Base-by-base conservation (phyloP, 2,797 vertebrate genomes). In the Poecilia picta region DNA sequence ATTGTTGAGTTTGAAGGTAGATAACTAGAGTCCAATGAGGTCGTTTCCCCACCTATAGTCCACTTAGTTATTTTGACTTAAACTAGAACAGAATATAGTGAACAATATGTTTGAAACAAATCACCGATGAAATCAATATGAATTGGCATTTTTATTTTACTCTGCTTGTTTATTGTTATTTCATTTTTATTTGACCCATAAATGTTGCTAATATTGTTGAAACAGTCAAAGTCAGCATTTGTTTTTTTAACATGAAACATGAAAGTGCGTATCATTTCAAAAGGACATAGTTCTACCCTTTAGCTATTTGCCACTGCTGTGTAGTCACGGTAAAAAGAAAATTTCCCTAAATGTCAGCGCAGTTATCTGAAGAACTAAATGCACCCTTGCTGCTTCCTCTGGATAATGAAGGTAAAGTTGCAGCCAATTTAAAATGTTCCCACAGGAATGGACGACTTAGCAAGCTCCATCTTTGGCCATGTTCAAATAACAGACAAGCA, bases 61-160 rank as follows among this genome's bases (percentile, higher is more conserved):
- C 81, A 68, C n/a, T 31, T 85, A 75, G 31, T 82, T 76, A 75
- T 64, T 80, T 77, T 83, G 55, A 82, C 72, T 82, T 87, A 72
- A 85, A 87, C 49, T 83, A 75, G 57, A 88, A 77, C 85, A 83
- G 74, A 89, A 88, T 83, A 76, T 89, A 85, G 78, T 86, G 73
- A 86, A 81, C 72, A 84, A 89, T 91, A 78, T 89, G 92, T 76
- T 78, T 82, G 71, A 77, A 36, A 87, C 46, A 79, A 78, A 87
- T 84, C 80, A 82, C 36, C 10, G 51, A 59, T 31, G 25, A 28
- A 80, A 80, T 82, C 77, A 75, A 12, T 80, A 83, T 86, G 45
- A 88, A 84, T 46, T 81, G 72, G 90, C 43, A 80, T 78, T 39
- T 57, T 83, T 49, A 85, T 75, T 87, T 90, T 68, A 82, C 20